A percentile compares a stretch with the other conserved stretches of the same genome.
Evolutionary conservation across 35 echinoderm and acorn worm genomes (phyloP).

Genomic region (Hemicentrotus pulcherrimus): DNA sequence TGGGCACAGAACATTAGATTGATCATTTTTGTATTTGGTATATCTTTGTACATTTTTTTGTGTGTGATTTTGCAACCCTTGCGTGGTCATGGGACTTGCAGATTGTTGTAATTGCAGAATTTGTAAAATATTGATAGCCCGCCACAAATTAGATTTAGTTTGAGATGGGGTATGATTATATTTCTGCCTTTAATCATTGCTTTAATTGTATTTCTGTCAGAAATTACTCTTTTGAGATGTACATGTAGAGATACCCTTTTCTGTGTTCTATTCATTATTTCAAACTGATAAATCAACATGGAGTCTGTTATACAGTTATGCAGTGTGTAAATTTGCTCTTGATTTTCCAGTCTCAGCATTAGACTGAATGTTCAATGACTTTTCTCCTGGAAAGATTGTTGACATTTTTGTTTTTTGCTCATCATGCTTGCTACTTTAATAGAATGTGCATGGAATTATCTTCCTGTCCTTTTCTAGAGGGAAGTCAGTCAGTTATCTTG

Average conservation of each 20-base stretch:
- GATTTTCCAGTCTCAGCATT: background rate
- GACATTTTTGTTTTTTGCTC: too few relatives aligned
- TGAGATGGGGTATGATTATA: background rate
- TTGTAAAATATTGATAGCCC: background rate
- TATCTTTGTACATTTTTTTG: background rate
- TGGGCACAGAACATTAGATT: background rate
- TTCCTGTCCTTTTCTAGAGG: too few relatives aligned
- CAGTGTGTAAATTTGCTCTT: background rate
- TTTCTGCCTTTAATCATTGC: too few relatives aligned
- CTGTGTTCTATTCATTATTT: background rate
- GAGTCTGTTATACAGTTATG: background rate
- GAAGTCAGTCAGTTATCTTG: too few relatives aligned
- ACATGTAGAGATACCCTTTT: background rate
- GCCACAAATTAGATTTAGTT: background rate
- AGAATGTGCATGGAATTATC: too few relatives aligned
- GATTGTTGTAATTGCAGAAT: background rate
- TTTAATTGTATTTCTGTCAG: background rate
- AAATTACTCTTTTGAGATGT: background rate
- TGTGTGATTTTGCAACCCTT: background rate
- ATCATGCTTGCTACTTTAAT: too few relatives aligned
- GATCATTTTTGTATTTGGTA: background rate
- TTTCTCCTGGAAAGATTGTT: too few relatives aligned
- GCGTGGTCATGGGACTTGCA: background rate
- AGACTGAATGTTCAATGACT: background rate
- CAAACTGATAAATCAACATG: background rate